These are phyloP conservation scores for Globodera rostochiensis DNA, from an alignment of 1,140 invertebrate genomes.

Conservation along the genomic window DNA sequence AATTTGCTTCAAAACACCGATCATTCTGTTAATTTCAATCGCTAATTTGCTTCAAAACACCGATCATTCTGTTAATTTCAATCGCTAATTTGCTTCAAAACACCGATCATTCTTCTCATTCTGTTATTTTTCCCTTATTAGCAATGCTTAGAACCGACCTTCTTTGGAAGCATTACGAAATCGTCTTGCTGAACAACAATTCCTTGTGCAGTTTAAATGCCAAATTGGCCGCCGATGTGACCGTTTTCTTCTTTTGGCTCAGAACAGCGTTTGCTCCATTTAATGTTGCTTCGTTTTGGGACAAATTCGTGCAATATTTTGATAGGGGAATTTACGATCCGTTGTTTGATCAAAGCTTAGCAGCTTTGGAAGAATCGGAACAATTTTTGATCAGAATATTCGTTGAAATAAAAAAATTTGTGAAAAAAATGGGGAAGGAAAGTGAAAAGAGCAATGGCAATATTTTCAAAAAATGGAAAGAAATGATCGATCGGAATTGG, in stretches of 20 bases:
- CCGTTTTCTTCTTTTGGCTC: not conserved
- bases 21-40: no score
- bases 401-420: not conserved
- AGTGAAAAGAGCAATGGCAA: not conserved
- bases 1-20: no score
- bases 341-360: not conserved
- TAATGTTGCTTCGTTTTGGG: not conserved
- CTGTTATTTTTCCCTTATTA: not conserved
- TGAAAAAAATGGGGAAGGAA: not conserved
- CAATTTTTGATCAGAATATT: not conserved
- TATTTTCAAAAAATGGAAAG: not conserved
- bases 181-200: not conserved
- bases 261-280: not conserved
- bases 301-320: not conserved
- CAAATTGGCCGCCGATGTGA: not conserved
- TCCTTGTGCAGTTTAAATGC: not conserved
- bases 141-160: not conserved
- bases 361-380: not conserved
- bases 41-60: no score
- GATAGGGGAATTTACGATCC: not conserved
- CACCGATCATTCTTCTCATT: not conserved
- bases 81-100: no score
- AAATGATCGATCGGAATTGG: not conserved
- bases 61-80: no score
- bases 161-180: not conserved